Conservation (phyloP, 2,797 vertebrate species). For the Poeciliopsis infans region DNA sequence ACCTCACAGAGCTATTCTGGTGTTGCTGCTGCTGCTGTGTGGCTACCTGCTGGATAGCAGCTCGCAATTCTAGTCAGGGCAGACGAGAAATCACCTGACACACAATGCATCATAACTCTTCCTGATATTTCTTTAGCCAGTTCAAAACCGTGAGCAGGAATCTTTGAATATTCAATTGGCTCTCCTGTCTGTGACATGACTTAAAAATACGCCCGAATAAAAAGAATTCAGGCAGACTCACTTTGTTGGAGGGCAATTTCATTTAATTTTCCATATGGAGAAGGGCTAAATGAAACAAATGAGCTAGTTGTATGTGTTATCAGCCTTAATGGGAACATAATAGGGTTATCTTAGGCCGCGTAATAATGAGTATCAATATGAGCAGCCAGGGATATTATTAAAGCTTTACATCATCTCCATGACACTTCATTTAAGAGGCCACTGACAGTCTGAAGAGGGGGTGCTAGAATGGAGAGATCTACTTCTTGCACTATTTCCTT, state of each 20-base stretch:
- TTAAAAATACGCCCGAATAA: slow-evolving; percentile 18
- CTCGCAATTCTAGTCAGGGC: slow-evolving; percentile 43
- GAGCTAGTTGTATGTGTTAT: slow-evolving; percentile 77
- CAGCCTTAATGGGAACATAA: slow-evolving; percentile 83
- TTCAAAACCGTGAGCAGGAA: slow-evolving; percentile 53
- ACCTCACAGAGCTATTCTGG: slow-evolving; percentile 63
- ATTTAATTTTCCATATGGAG: slow-evolving; percentile 75
- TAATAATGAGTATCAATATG: slow-evolving; percentile 85
- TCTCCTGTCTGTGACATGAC: slow-evolving; percentile 19
- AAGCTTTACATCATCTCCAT: slow-evolving; percentile 83
- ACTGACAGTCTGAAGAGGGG: slow-evolving; percentile 37
- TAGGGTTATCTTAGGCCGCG: slow-evolving; percentile 74
- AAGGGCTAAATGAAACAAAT: slow-evolving; percentile 82
- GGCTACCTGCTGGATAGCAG: slow-evolving; percentile 61
- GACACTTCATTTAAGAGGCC: slow-evolving; percentile 71
- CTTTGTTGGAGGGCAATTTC: slow-evolving; percentile 56
- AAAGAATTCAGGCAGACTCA: slow-evolving; percentile 50
- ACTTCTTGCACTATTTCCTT: not conserved
- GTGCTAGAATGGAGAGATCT: not conserved
- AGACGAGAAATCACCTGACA: slow-evolving; percentile 36
- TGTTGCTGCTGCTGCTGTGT: slow-evolving; percentile 43
- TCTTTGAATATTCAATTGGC: slow-evolving; percentile 55
- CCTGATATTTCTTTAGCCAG: slow-evolving; percentile 65
- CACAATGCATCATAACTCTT: slow-evolving; percentile 54
- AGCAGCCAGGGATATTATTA: slow-evolving; percentile 79